A percentile compares a stretch with the other conserved stretches of the same genome.
These are phyloP conservation scores for Apostichopus parvimensis DNA, from an alignment of 35 echinoderm and acorn worm genomes.

Conservation along the genomic window DNA sequence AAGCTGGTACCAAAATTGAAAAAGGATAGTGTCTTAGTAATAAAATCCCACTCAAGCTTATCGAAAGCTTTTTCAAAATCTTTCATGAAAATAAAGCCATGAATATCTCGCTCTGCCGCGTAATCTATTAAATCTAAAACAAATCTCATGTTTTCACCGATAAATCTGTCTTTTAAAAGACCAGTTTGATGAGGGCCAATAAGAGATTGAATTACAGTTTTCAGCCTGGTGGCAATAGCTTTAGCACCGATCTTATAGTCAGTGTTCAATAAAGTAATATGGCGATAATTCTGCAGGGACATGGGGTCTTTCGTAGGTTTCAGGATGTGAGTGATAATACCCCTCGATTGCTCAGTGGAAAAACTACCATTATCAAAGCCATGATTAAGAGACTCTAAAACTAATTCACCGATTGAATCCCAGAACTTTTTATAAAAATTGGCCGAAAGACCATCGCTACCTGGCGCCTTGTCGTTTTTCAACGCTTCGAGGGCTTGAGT, in stretches of 20 bases:
- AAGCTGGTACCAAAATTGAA: constrained; percentile 29
- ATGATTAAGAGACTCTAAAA: neutral
- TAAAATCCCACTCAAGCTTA: constrained; percentile 34
- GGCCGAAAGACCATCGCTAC: neutral
- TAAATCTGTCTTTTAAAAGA: constrained; percentile 39
- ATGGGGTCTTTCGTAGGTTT: too few species aligned
- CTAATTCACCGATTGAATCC: neutral
- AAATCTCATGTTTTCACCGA: constrained; percentile 12
- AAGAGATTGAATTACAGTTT: neutral
- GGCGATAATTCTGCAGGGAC: too few species aligned
- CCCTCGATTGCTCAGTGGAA: neutral
- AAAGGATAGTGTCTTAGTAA: neutral
- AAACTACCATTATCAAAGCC: neutral
- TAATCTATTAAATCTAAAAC: constrained; percentile 34
- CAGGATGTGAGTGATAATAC: too few species aligned
- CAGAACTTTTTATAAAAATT: neutral
- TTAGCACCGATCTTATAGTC: constrained; percentile 36
- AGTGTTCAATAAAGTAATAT: constrained; percentile 5
- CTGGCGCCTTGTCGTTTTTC: neutral
- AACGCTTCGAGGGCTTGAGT: neutral
- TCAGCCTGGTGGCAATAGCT: constrained; percentile 15
- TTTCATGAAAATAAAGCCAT: constrained; percentile 18
- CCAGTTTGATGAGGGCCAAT: constrained; percentile 24
- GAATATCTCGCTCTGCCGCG: neutral
- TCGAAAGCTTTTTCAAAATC: constrained; percentile 51